Evolutionary conservation across 2,797 vertebrate species (phyloP).

Genomic region (Tarsius wallacei): DNA sequence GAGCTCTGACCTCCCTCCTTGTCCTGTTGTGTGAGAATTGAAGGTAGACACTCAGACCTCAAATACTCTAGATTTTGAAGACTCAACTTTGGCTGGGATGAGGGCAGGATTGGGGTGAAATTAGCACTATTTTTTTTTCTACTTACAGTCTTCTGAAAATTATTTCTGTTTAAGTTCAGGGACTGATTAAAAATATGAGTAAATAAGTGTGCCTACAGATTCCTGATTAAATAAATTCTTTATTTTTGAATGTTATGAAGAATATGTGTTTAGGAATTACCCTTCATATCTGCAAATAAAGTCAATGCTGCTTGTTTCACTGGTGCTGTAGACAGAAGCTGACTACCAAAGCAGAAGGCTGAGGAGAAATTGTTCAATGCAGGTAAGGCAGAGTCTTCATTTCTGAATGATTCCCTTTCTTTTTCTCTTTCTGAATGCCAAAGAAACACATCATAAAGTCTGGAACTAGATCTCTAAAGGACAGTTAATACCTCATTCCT

Average conservation of each 20-base stretch:
- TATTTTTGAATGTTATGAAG: neutral
- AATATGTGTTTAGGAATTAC: neutral
- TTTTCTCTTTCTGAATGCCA: neutral
- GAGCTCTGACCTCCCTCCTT: constrained; percentile 70
- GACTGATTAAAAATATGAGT: neutral
- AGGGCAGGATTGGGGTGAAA: neutral
- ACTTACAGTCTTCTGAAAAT: constrained; percentile 19
- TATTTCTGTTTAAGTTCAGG: neutral
- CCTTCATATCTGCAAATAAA: neutral
- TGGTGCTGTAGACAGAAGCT: neutral
- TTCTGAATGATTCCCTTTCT: neutral
- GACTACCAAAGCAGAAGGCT: neutral
- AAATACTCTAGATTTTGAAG: constrained; percentile 62
- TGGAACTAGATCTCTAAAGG: neutral
- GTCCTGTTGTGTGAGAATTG: neutral
- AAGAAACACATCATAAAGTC: neutral
- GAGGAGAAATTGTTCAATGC: neutral
- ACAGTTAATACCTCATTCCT: neutral
- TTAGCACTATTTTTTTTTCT: neutral
- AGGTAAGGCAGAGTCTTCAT: neutral
- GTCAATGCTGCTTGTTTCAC: neutral
- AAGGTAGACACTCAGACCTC: constrained; percentile 8
- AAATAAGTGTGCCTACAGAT: neutral
- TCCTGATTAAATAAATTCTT: neutral
- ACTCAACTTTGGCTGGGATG: neutral